Evolutionary conservation across 2,797 vertebrate species (phyloP), one percentile per base, ranked within the genome.

Genomic region (Podargus strigoides): DNA sequence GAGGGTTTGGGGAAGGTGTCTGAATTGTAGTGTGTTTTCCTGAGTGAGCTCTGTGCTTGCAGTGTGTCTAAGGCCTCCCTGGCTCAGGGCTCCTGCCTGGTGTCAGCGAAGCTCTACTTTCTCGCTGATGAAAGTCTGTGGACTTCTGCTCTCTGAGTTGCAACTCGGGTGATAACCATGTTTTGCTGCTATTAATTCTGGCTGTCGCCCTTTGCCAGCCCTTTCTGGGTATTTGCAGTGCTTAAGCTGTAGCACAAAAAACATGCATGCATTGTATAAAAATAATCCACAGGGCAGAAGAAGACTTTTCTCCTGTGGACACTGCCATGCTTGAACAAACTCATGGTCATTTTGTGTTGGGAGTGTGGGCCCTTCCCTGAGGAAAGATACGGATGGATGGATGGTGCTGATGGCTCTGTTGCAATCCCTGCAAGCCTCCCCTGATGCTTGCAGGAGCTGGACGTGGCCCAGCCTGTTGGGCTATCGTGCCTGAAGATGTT

Each of bases 261-360:
- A 7, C 15, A 20, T 73, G 7, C 7, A 74, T 21, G 2, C 39
- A 0, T 34, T 42, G 13, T 18, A 7, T 13, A 49, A 62, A 64
- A 58, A 14, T 17, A 75, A 76, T 36, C 36, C 52, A 5, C 0
- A 0, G 36, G 41, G 53, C 32, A 19, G 37, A 30, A 36, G 7
- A 52, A 50, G 20, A 1, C 42, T 39, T 64, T 64, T 42, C 21
- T 72, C 16, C 49, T 42, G 19, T 2, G 20, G 0, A 2, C 1
- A 2, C n/a, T 28, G 0, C 8, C 1, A 0, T 14, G 34, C n/a
- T 44, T 18, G 10, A 52, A 3, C 32, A 20, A 76, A 53, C 42
- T 32, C 5, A 0, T 3, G 24, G 59, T 47, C 9, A 0, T 39
- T 66, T n/a, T 28, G 4, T 7, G 1, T 17, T 21, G 52, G 9